These are phyloP conservation scores for Hoplostethus atlanticus DNA, from an alignment of 2,797 vertebrate genomes.

Conservation along the genomic window DNA sequence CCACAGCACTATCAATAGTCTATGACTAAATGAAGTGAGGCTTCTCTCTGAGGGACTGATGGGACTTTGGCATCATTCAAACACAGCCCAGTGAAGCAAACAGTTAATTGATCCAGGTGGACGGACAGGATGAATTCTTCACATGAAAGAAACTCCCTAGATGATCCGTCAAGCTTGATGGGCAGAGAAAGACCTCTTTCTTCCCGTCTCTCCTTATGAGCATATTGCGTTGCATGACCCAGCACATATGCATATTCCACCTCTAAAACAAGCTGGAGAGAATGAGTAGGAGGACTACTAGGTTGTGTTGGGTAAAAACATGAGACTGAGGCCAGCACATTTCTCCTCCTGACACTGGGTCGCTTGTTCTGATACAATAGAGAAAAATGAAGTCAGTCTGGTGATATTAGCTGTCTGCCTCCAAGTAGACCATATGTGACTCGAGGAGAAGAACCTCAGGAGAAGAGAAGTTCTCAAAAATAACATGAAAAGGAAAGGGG, in stretches of 20 bases:
- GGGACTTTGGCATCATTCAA: slow-evolving; percentile 64
- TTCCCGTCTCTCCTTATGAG: slow-evolving; percentile 73
- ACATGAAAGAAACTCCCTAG: slow-evolving; percentile 79
- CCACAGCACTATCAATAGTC: slow-evolving; percentile 14
- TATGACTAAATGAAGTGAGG: slow-evolving; percentile 36
- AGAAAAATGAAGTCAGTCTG: slow-evolving; percentile 60
- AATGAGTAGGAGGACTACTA: slow-evolving; percentile 29
- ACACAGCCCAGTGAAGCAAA: slow-evolving; percentile 81
- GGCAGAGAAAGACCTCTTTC: slow-evolving; percentile 84
- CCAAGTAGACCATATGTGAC: slow-evolving; percentile 50
- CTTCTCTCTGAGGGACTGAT: slow-evolving; percentile 56
- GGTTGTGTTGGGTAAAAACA: slow-evolving; percentile 65
- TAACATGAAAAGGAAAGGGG: background rate
- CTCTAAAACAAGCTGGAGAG: slow-evolving; percentile 54
- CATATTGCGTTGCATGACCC: slow-evolving; percentile 82
- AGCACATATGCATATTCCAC: slow-evolving; percentile 75
- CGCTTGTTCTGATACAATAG: slow-evolving; percentile 76
- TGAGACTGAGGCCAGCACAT: slow-evolving; percentile 51
- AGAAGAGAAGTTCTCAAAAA: slow-evolving; percentile 2
- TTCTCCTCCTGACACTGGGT: slow-evolving; percentile 73
- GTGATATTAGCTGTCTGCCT: slow-evolving; percentile 65
- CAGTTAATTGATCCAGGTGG: slow-evolving; percentile 86
- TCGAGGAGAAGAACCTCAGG: slow-evolving; percentile 36
- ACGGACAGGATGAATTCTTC: slow-evolving; percentile 83
- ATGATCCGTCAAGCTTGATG: slow-evolving; percentile 78